Evolutionary conservation across 1,140 invertebrate genomes (phyloP), one percentile per base, ranked within the genome.

Genomic region (Lanistes nyassanus): DNA sequence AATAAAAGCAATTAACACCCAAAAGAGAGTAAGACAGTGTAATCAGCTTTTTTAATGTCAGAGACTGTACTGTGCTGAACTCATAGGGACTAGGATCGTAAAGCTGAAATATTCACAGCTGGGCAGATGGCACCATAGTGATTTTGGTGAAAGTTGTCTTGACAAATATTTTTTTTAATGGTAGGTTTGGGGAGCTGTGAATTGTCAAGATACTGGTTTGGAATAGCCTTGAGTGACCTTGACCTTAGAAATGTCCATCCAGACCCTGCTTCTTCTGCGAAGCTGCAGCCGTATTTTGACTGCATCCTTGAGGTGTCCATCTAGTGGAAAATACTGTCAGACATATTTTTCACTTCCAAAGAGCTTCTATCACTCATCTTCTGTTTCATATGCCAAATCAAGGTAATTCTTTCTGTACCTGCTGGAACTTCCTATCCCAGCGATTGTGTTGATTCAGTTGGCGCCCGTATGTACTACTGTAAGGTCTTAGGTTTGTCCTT

Each of bases 101-200:
- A n/a, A n/a, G n/a, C n/a, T n/a, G n/a, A n/a, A n/a, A n/a, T n/a
- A n/a, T n/a, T n/a, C 6, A 51, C 11, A 37, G 21, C 1, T 36
- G 36, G 21, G 9, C 6, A 31, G 3, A 23, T 36, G 9, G 21
- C 16, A 3, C 16, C 6, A 66, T 23, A 66, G 21, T 36, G 9
- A 5, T 21, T 53, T n/a, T 21, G n/a, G 13, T 53, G 26, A 23
- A 29, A 31, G 42, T n/a, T 0, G 19, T 26, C 51, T 56, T 34
- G 56, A 70, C 16, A 13, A 31, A 31, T 53, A 60, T 26, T 60
- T 21, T 72, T 53, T 72, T 53, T 72, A 55, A 60, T 69, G 55
- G 70, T 72, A 72, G 70, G 70, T 72, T 23, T 60, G 34, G 31
- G 70, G 37, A 31, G 56, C 34, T 55, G 56, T 72, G 70, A 72